Percentiles rank a stretch among this genome's conserved stretches.
These are phyloP conservation scores for Phoebastria nigripes DNA, from an alignment of 2,797 vertebrate genomes.

Conservation along the genomic window DNA sequence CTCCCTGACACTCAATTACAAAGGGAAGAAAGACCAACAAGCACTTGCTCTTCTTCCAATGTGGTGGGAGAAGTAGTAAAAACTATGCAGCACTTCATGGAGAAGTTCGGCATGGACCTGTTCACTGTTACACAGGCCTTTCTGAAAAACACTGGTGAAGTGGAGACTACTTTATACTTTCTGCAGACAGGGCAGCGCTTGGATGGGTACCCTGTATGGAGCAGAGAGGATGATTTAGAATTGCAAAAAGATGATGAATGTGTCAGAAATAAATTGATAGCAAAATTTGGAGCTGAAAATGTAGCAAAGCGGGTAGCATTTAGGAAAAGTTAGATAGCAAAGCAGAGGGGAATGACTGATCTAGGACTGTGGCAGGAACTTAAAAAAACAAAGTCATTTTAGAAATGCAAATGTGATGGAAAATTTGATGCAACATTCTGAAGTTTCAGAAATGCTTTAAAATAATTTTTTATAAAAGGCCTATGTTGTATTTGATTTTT, in stretches of 20 bases:
- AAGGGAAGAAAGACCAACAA: conserved; percentile 32
- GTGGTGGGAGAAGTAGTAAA: conserved; percentile 61
- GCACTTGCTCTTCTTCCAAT: neutral
- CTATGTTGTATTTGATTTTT: neutral
- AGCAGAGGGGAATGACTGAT: neutral
- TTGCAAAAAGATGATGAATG: conserved; percentile 65
- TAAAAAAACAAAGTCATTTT: neutral
- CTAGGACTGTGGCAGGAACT: neutral
- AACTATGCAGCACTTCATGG: conserved; percentile 80
- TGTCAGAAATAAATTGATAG: conserved; percentile 56
- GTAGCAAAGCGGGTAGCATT: conserved; percentile 73
- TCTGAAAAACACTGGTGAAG: conserved; percentile 86
- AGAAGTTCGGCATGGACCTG: conserved; percentile 79
- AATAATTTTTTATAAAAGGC: neutral
- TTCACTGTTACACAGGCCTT: conserved; percentile 85
- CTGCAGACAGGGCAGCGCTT: conserved; percentile 66
- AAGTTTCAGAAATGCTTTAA: neutral
- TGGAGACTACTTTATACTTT: conserved; percentile 75
- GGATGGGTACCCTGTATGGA: conserved; percentile 77
- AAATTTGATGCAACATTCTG: neutral
- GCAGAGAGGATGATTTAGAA: conserved; percentile 73
- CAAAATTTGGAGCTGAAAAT: conserved; percentile 77
- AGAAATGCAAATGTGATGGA: neutral
- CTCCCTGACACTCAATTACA: neutral
- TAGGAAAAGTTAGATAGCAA: conserved; percentile 63